Evolutionary conservation across 2,888 invertebrate genomes (phyloP), one percentile per base, ranked within the genome.

Genomic region (Noctuana brunneofusca): DNA sequence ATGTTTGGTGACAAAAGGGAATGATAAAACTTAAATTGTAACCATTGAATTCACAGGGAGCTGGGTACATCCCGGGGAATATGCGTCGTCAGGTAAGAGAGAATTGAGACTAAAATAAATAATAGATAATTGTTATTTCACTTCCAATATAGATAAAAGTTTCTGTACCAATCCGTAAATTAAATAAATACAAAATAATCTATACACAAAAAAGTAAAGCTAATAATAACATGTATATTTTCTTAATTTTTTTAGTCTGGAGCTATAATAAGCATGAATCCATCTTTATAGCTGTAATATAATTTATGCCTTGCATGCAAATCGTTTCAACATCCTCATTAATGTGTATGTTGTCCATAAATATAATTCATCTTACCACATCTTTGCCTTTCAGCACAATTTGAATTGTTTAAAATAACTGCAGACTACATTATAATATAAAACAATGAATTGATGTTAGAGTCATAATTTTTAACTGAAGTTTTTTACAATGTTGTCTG

Each of bases 41-140:
- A 54, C 50, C 55, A 49, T 62, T 62, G 14, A 62, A 70, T 57
- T 71, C 66, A 64, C 90, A 97, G 98, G 98, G 80, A 97, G 97
- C 88, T 97, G 97, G 96, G 99, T 99, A 69, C 98, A 99, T 92
- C 99, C 99, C 71, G 99, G 98, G 79, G 99, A 99, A 92, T 99
- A 98, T 89, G 98, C 99, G 67, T 98, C 98, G 70, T 98, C 99
- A 92, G 99, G 99, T 99, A 94, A 86, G 92, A 52, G 12, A 35
- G 12, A 3, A 24, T 24, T 16, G 9, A 41, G 35, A 22, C 48
- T 24, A 18, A 49, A 24, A 2, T 24, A 12, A 48, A 22, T 18
- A 48, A 6, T 24, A n/a, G 5, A 12, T 24, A 22, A 12, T 46
- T 48, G 24, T n/a, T 22, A 43, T 22, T 22, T 2, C 3, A 41